Conservation (phyloP, 2,113 vertebrate genomes). For the Pelecanoides urinatrix region DNA sequence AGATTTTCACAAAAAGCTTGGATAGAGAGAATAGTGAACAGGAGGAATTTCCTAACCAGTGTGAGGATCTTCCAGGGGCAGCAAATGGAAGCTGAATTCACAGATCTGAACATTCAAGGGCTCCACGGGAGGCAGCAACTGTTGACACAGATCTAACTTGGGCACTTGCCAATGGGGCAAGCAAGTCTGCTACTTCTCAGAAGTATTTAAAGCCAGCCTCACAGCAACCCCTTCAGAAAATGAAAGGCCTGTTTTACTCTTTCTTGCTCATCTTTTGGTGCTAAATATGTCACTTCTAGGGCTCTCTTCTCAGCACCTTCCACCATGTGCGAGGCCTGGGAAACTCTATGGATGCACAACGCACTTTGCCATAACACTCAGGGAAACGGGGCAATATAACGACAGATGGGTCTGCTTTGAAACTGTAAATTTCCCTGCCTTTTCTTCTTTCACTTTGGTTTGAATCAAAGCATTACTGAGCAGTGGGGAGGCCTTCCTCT, state of each 20-base stretch:
- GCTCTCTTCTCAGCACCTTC: not conserved
- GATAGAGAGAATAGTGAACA: not conserved
- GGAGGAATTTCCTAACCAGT: not conserved
- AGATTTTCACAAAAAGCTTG: not conserved
- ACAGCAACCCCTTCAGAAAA: not conserved
- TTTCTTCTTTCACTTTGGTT: not conserved
- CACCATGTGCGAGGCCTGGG: fast-evolving
- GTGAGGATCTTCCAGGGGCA: not conserved
- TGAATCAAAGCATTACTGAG: not conserved
- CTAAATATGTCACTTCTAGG: not conserved
- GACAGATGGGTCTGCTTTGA: not conserved
- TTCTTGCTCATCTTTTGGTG: not conserved
- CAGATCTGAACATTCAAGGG: not conserved
- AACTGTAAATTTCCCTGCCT: not conserved
- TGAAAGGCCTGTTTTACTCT: not conserved
- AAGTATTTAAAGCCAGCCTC: not conserved
- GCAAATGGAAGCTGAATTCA: not conserved
- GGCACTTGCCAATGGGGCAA: not conserved
- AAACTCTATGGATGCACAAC: not conserved
- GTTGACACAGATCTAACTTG: not conserved
- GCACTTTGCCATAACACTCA: not conserved
- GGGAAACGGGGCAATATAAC: not conserved
- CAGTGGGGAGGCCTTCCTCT: not conserved
- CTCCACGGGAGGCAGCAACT: not conserved
- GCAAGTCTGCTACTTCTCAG: not conserved